Evolutionary conservation across 2,888 invertebrate genomes (phyloP).

Genomic region (Drosophila kambysellisi): DNA sequence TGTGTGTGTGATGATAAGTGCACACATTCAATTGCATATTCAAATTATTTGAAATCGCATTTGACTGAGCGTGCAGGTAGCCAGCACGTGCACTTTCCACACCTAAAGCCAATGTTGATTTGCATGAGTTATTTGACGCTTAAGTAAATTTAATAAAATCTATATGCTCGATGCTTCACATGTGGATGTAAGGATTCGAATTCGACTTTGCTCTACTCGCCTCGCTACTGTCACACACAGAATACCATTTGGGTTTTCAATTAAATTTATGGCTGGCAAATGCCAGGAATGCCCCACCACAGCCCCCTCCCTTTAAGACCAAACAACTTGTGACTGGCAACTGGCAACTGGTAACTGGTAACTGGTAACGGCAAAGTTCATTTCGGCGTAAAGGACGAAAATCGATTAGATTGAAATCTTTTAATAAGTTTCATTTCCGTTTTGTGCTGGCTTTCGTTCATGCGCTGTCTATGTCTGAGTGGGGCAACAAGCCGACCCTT

Average conservation of each 20-base stretch:
- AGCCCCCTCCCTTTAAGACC: conserved; percentile 53
- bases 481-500: conserved; percentile 27
- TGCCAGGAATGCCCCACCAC: conserved; percentile 35
- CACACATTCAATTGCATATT: conserved; percentile 79
- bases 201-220: conserved; percentile 15
- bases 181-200: conserved; percentile 27
- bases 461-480: conserved; percentile 56
- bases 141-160: conserved; percentile 73
- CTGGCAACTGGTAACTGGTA: conserved; percentile 16
- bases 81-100: conserved; percentile 60
- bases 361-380: conserved; percentile 62
- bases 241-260: conserved; percentile 71
- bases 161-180: conserved; percentile 3
- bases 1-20: conserved; percentile 58
- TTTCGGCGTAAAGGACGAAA: conserved; percentile 73
- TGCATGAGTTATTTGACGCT: conserved; percentile 57
- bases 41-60: conserved; percentile 78
- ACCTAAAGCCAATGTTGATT: conserved; percentile 57
- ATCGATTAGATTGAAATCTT: conserved; percentile 83
- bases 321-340: conserved; percentile 31
- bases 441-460: conserved; percentile 73
- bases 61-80: conserved; percentile 67
- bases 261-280: conserved; percentile 75
- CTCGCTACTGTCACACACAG: conserved; percentile 58
- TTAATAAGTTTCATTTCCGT: conserved; percentile 83